These are phyloP conservation scores for Limnephilus marmoratus DNA, from an alignment of 2,888 invertebrate species.

Conservation along the genomic window DNA sequence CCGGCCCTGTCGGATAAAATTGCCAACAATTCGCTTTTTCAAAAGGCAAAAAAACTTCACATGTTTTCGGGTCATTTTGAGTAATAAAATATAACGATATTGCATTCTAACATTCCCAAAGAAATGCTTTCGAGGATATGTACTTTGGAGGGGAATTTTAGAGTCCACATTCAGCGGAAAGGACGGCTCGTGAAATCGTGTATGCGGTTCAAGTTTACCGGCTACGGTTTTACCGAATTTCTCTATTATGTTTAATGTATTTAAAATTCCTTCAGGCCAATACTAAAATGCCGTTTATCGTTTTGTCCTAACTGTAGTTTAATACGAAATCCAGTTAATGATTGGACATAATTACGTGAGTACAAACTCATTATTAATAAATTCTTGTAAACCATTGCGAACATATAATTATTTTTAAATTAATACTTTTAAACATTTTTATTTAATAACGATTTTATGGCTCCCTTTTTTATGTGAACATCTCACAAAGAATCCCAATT, in stretches of 20 bases:
- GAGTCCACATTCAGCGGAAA: background rate
- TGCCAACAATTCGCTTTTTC: constrained; percentile 1
- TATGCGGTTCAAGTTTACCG: background rate
- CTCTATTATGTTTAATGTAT: background rate
- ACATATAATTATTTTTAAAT: background rate
- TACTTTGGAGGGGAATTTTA: background rate
- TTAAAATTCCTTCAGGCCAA: background rate
- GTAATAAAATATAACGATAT: constrained; percentile 48
- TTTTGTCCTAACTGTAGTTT: background rate
- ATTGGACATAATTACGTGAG: background rate
- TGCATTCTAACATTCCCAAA: background rate
- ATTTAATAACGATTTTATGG: too few species aligned
- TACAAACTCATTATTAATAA: background rate
- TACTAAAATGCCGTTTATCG: background rate
- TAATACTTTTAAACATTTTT: background rate
- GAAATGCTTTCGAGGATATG: constrained; percentile 13
- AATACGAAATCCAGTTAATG: background rate
- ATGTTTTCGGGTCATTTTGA: constrained; percentile 37
- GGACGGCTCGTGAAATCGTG: background rate
- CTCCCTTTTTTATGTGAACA: too few species aligned
- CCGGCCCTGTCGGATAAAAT: background rate
- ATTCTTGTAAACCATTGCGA: background rate
- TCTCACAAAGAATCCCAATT: too few species aligned
- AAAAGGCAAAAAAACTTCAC: constrained; percentile 24
- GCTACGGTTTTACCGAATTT: background rate